phyloP scores from a whole-genome alignment of 1,140 invertebrate species.

The Heliconius congener region DNA sequence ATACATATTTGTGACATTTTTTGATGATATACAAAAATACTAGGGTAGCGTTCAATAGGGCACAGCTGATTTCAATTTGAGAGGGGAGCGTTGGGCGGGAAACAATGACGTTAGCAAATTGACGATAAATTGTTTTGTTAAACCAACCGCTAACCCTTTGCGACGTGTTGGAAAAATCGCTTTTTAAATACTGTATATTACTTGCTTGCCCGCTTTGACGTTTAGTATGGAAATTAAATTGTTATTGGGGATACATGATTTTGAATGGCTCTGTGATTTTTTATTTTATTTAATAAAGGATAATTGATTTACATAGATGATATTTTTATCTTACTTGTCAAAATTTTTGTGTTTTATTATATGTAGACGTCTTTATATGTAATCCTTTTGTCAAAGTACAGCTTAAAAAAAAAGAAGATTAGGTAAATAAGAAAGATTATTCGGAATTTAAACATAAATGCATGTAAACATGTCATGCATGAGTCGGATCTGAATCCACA shows the following conservation, averaged over 20 bases:
- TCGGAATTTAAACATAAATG: no score
- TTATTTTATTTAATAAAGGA: no score
- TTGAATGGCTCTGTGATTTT: not conserved
- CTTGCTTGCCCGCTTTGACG: conserved; percentile 15
- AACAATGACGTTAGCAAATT: conserved; percentile 58
- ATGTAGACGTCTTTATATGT: no score
- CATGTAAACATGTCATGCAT: no score
- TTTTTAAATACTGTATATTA: conserved; percentile 21
- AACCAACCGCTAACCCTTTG: conserved; percentile 49
- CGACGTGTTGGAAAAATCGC: conserved; percentile 37
- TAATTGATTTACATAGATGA: no score
- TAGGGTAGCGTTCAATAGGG: conserved; percentile 51
- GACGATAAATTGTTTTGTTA: conserved; percentile 65
- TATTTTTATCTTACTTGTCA: no score
- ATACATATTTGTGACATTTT: conserved; percentile 36
- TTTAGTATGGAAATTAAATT: conserved; percentile 19
- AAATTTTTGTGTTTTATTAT: no score
- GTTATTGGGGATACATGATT: not conserved
- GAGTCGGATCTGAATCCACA: no score
- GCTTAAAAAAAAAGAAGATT: no score
- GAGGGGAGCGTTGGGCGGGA: conserved; percentile 41
- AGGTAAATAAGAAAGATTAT: no score
- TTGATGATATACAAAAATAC: conserved; percentile 38
- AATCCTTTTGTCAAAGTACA: no score
- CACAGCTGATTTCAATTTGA: conserved; percentile 64